These are phyloP conservation scores for Zygothrica quintamaculata DNA, from an alignment of 2,888 invertebrate species.

Conservation along the genomic window DNA sequence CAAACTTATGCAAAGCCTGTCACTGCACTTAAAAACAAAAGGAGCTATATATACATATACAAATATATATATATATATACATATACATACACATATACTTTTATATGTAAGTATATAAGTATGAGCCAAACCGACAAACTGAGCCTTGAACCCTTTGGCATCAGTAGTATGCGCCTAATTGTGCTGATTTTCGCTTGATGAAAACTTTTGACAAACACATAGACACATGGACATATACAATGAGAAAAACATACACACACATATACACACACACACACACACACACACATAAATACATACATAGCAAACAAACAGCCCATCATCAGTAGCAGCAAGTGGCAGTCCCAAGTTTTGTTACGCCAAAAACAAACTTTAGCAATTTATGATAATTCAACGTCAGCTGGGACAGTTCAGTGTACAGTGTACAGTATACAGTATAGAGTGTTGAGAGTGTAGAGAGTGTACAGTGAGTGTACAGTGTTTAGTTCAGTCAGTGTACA, in stretches of 20 bases:
- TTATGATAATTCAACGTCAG: conserved; percentile 83
- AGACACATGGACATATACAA: conserved; percentile 15
- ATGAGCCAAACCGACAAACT: conserved; percentile 2
- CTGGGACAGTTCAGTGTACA: conserved; percentile 80
- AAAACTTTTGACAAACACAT: conserved; percentile 63
- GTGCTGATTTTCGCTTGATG: conserved; percentile 75
- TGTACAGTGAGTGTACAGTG: conserved; percentile 22
- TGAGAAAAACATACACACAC: conserved; percentile 24
- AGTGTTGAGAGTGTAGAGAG: conserved; percentile 25
- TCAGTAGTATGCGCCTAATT: conserved; percentile 67
- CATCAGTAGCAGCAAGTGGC: conserved; percentile 46
- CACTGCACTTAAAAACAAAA: conserved; percentile 56
- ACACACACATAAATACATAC: conserved; percentile 9
- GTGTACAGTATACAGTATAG: conserved; percentile 19
- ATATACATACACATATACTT: not conserved
- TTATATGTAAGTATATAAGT: not conserved
- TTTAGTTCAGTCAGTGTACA: conserved; percentile 46
- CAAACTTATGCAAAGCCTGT: conserved; percentile 75
- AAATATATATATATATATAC: not conserved
- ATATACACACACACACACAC: conserved; percentile 17
- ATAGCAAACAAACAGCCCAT: conserved; percentile 51
- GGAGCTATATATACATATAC: not conserved
- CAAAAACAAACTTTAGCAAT: conserved; percentile 81
- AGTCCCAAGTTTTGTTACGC: conserved; percentile 70
- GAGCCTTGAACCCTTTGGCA: conserved; percentile 54